phyloP scores from a whole-genome alignment of 2,113 vertebrate species.

The Rattus rattus region DNA sequence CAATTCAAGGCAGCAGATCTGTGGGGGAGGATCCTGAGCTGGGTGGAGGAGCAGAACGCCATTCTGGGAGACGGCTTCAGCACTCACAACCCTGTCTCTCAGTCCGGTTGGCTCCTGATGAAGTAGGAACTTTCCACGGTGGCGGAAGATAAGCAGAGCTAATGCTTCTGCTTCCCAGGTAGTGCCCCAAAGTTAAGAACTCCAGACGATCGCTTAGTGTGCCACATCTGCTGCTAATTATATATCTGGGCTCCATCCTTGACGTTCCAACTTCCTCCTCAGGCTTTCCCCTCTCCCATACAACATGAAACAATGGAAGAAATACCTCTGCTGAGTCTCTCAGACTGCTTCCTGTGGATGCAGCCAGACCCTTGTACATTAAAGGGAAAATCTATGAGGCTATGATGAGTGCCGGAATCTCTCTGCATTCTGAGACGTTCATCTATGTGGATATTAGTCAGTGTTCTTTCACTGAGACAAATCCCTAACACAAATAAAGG shows the following conservation, averaged over 20 bases:
- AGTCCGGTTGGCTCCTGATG: no score
- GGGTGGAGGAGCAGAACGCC: rapidly evolving
- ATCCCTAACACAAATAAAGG: background rate
- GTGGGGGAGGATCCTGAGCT: background rate
- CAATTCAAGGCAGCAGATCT: background rate
- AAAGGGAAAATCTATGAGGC: background rate
- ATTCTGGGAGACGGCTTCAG: background rate
- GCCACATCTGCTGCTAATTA: rapidly evolving
- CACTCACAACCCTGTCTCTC: no score
- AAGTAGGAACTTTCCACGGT: background rate
- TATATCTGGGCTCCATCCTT: rapidly evolving
- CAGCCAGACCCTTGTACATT: background rate
- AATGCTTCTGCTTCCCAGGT: background rate
- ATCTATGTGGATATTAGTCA: background rate
- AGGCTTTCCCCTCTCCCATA: background rate
- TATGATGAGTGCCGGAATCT: background rate
- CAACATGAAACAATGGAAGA: background rate
- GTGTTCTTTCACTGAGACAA: background rate
- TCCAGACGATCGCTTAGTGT: no score
- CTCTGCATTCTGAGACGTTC: background rate
- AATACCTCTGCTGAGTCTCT: background rate
- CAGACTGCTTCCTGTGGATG: background rate
- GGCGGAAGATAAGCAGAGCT: rapidly evolving
- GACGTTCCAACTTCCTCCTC: background rate
- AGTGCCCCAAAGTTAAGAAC: background rate